These are phyloP conservation scores for Gyps fulvus DNA, from an alignment of 2,113 vertebrate species.

Conservation along the genomic window DNA sequence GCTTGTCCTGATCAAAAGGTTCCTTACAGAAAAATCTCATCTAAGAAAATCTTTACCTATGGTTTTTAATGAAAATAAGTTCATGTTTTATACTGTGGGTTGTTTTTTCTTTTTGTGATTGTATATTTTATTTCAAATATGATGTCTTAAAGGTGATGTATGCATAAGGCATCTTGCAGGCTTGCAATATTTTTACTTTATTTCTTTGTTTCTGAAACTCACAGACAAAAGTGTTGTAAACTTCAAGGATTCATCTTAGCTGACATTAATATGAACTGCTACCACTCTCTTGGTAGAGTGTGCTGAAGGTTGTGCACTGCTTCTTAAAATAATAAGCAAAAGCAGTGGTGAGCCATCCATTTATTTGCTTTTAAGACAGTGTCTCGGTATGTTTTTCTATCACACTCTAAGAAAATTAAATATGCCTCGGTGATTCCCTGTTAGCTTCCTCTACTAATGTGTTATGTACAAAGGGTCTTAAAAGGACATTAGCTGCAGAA, in stretches of 20 bases:
- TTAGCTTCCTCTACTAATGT: not conserved
- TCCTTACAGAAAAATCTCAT: not conserved
- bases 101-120: not conserved
- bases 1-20: not conserved
- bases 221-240: conserved; percentile 5
- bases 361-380: not conserved
- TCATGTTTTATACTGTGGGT: not conserved
- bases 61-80: not conserved
- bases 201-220: not conserved
- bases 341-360: not conserved
- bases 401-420: not conserved
- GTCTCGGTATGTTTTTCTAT: not conserved
- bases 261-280: not conserved
- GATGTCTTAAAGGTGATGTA: conserved; percentile 17
- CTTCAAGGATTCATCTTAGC: not conserved
- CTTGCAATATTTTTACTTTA: conserved; percentile 6
- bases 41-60: not conserved
- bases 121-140: not conserved
- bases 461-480: not conserved
- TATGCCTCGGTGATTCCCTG: not conserved
- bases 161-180: not conserved
- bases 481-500: not conserved
- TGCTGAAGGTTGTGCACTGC: not conserved
- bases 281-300: not conserved
- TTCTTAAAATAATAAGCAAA: conserved; percentile 24